Base-by-base conservation (phyloP, 2,888 invertebrate genomes). In the Phragmatobia fuliginosa region DNA sequence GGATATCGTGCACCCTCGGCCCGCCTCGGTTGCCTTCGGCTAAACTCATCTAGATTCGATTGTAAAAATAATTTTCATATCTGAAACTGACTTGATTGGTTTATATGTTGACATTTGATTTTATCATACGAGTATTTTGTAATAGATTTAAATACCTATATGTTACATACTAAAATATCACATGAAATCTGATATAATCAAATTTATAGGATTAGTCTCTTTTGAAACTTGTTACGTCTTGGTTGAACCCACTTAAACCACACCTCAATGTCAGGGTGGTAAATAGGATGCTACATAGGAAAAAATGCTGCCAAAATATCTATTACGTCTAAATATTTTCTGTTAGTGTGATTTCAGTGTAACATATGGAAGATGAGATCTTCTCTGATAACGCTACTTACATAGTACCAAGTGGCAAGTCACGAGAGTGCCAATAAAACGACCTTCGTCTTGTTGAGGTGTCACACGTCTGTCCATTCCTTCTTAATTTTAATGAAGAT, bases 31-130 rank as follows among this genome's bases (percentile, higher is more conserved):
- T 74, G 74, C 82, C 80, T 83, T 92, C 93, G 94, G 88, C 71
- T 76, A 80, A 16, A 85, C 88, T 91, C 92, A 92, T 93, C 93
- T 91, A 89, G 87, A 89, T 93, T 92, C 92, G 91, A 92, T 92
- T 92, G 90, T 91, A 87, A 82, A 89, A 91, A 90, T 86, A 91
- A 92, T 90, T 90, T 74, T 92, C 87, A 91, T 91, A 90, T 92
- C 92, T 88, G 79, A 83, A 89, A 82, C 79, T 83, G 86, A 84
- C 84, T 82, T 73, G 77, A 78, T 70, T 25, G 25, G n/a, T 66
- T 75, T 62, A 56, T 67, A 28, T 45, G 10, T 31, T 62, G 49
- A 33, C 5, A 49, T n/a, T 16, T 16, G 21, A 16, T 18, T 31
- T 10, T 58, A 10, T 25, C 11, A 25, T 25, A n/a, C n/a, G n/a